A percentile compares a stretch with the other conserved stretches of the same genome.
Conservation (phyloP, 2,113 vertebrate species). For the Eudorcas thomsonii region DNA sequence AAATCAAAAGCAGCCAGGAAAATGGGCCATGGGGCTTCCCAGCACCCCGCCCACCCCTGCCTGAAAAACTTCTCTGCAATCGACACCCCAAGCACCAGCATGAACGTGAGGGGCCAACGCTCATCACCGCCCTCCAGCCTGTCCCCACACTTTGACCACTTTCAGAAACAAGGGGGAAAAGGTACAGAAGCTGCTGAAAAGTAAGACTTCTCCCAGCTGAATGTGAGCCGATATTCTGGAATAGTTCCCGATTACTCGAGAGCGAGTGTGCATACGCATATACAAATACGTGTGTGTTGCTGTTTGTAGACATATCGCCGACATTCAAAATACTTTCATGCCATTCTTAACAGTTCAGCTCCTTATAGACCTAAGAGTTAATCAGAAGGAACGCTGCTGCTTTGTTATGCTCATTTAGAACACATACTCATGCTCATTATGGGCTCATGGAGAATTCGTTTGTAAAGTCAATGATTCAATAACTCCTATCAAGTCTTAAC, state of each 20-base stretch:
- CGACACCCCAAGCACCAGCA: accelerated
- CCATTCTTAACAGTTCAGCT: neutral
- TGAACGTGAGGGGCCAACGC: accelerated
- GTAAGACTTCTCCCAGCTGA: neutral
- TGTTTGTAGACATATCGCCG: no score
- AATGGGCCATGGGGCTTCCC: accelerated
- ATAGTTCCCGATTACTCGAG: accelerated
- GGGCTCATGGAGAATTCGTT: neutral
- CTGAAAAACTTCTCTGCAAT: accelerated
- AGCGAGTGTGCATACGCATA: accelerated
- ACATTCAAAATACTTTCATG: neutral
- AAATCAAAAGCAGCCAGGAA: neutral
- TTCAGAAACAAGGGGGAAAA: neutral
- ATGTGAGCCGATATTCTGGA: neutral
- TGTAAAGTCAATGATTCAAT: neutral
- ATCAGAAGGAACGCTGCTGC: neutral
- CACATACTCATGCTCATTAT: neutral
- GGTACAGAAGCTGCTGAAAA: neutral
- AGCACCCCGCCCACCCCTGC: accelerated
- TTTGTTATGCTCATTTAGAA: neutral
- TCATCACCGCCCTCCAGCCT: accelerated
- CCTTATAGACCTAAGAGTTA: neutral
- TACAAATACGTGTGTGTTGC: accelerated
- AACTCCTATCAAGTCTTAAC: neutral
- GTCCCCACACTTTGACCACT: accelerated